Conservation (phyloP, 2,113 vertebrate genomes). For the Platysteira castanea region DNA sequence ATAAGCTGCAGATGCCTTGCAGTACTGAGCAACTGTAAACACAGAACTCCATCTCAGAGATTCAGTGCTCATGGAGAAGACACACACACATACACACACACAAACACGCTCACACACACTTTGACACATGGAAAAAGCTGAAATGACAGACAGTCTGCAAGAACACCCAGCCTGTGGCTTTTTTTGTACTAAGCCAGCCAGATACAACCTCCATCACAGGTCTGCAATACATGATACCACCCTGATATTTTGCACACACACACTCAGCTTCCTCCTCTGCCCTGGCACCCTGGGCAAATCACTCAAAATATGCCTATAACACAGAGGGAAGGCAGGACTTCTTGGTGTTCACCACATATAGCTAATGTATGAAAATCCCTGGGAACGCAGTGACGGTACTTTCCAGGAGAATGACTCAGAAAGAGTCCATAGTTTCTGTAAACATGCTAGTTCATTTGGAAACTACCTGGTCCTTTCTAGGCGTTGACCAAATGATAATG, state of each 20-base stretch:
- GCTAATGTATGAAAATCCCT: not conserved
- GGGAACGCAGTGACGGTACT: not conserved
- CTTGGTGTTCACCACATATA: not conserved
- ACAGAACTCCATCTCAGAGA: not conserved
- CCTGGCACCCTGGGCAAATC: not conserved
- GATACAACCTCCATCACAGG: not conserved
- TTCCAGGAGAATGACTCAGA: conserved; percentile 10
- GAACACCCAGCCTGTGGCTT: not conserved
- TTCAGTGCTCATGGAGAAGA: not conserved
- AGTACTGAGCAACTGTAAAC: not conserved
- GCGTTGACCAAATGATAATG: not conserved
- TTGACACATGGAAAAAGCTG: not conserved
- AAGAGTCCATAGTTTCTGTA: not conserved
- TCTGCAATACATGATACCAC: not conserved
- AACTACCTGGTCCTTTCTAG: not conserved
- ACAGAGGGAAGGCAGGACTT: not conserved
- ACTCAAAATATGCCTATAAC: not conserved
- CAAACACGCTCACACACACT: too few relatives aligned
- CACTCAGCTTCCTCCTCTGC: not conserved
- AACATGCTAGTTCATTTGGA: not conserved
- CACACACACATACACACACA: not conserved
- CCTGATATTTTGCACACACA: not conserved
- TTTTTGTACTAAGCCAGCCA: not conserved
- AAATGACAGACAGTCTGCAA: not conserved
- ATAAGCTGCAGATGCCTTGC: not conserved